Conservation (phyloP, 2,797 vertebrate genomes). For the Hapalemur alaotrensis region DNA sequence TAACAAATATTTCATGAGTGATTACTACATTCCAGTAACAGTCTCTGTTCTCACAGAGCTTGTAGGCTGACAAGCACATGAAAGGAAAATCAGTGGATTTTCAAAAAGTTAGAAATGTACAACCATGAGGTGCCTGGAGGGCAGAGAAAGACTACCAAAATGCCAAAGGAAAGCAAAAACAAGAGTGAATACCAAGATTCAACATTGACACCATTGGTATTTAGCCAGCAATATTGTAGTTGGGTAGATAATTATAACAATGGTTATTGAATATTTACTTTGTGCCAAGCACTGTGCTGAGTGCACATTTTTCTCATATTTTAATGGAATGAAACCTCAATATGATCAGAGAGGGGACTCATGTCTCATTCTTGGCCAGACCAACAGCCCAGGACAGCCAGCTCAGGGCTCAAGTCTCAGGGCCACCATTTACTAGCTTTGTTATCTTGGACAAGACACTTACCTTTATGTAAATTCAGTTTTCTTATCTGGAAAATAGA, state of each 20-base stretch:
- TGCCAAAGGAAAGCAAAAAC: not conserved
- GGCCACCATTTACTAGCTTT: not conserved
- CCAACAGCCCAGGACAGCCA: not conserved
- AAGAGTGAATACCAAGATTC: not conserved
- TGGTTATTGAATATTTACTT: not conserved
- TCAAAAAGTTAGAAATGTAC: not conserved
- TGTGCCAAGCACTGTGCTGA: not conserved
- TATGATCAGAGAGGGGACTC: not conserved
- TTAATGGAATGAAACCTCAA: not conserved
- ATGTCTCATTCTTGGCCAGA: not conserved
- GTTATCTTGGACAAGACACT: not conserved
- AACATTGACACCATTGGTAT: not conserved
- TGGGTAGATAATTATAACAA: not conserved
- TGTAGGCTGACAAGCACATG: not conserved
- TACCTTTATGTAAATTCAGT: not conserved
- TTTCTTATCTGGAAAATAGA: slow-evolving; percentile 3
- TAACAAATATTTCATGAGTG: not conserved
- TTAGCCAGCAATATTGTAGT: not conserved
- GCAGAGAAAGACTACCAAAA: not conserved
- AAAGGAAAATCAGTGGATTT: not conserved
- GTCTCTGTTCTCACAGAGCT: not conserved
- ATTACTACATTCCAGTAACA: not conserved
- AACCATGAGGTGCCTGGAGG: not conserved
- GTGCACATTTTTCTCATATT: not conserved
- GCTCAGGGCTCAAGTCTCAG: not conserved